Base-by-base conservation (phyloP, 2,888 invertebrate species). In the Cosmorhoe ocellata region DNA sequence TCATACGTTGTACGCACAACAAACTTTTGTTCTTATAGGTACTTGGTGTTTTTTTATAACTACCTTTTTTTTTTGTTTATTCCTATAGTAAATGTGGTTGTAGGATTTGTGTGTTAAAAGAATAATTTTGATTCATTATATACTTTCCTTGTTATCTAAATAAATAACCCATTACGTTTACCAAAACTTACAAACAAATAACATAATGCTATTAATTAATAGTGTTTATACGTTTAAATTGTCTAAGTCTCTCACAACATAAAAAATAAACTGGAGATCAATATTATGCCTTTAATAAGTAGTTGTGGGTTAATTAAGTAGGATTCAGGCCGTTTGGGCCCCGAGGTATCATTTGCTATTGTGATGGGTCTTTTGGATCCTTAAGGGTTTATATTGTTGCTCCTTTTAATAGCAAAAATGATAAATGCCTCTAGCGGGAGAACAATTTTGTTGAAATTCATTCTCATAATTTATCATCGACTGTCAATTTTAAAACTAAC, bases 311-410 rank as follows among this genome's bases (percentile, higher is more conserved):
- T 90, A 89, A 89, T 89, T 88, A 88, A 85, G 80, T 81, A 61
- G 76, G 80, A 87, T 87, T 86, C 80, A 84, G 72, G 64, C 74
- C 66, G 71, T 72, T 72, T 68, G 69, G 71, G 79, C 86, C 87
- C 84, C 71, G 67, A 84, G 84, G 85, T 85, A 88, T 86, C 85
- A 86, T 87, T 89, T 83, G 81, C 84, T 86, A 82, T 90, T 89
- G 88, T 88, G 80, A 84, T 79, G 79, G 76, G 79, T 81, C 81
- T 79, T 77, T 81, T 74, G 79, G 75, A 78, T 88, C 84, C 86
- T 89, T 82, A 78, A 83, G 84, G 87, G 79, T 80, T 76, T 64
- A 76, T 76, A 83, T 85, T 88, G 83, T 86, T 83, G 79, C 74
- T 79, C 71, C 64, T 79, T 74, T 87, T 88, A 88, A 89, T 88